Percentiles rank a stretch among this genome's conserved stretches.
Conservation (phyloP, 2,797 vertebrate species). For the Anableps anableps region DNA sequence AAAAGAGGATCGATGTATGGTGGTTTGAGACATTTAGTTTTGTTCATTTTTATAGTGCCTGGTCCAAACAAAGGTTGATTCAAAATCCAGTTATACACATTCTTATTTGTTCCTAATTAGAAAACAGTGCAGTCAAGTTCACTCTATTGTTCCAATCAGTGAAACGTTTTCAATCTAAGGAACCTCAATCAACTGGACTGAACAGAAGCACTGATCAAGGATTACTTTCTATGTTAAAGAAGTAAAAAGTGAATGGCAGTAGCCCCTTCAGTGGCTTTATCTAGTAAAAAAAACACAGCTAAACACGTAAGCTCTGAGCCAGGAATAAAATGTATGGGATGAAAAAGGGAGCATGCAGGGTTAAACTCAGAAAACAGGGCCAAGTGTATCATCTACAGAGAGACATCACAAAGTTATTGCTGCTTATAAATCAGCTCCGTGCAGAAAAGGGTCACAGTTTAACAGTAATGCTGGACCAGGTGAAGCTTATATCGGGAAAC, state of each 20-base stretch:
- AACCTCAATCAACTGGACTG: not conserved
- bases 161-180: not conserved
- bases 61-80: not conserved
- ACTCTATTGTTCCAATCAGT: not conserved
- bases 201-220: not conserved
- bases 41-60: slow-evolving; percentile 3
- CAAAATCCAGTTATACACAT: too few species aligned
- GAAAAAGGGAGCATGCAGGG: not conserved
- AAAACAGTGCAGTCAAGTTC: not conserved
- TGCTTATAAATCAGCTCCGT: not conserved
- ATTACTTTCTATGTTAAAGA: not conserved
- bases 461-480: not conserved
- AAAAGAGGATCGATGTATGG: not conserved
- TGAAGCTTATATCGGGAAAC: not conserved
- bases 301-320: not conserved
- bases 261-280: not conserved
- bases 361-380: too few species aligned
- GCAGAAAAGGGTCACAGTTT: not conserved
- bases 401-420: too few species aligned
- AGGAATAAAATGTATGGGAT: not conserved
- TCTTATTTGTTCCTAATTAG: too few species aligned
- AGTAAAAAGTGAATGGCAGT: not conserved
- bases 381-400: too few species aligned
- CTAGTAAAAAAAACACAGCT: not conserved
- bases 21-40: slow-evolving; percentile 39